Base-by-base conservation (phyloP, 2,888 invertebrate genomes). In the Petrophora chlorosata region DNA sequence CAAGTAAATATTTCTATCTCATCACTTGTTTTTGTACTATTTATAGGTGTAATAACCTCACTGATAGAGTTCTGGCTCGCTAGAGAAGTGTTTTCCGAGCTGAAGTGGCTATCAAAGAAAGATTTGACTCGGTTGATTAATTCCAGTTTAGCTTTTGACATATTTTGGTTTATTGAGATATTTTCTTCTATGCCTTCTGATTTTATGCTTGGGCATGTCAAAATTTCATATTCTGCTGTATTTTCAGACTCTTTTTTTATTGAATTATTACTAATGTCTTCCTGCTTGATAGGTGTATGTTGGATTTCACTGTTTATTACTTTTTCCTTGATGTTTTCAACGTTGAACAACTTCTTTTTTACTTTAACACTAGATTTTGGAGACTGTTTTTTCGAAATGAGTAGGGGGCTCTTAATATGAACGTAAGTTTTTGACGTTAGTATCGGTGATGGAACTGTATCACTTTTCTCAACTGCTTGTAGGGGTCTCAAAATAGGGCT, bases 41-140 rank as follows among this genome's bases (percentile, higher is more conserved):
- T 66, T 50, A 67, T 76, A 3, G 79, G 79, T 10, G 85, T 78
- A 3, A 65, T 60, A 7, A 69, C 68, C 1, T 85, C 82, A 54
- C 76, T 82, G 38, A 89, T 88, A 1, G 82, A 75, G 23, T 76
- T 63, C 47, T 83, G 82, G 0, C 81, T 77, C 16, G 75, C 64
- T 47, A 81, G 80, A 0, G 86, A 82, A 25, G 67, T 54, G 23
- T 56, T 75, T 30, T 79, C 76, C 0, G 85, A 81, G 34, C 78
- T 80, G 14, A 87, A 86, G 49, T 85, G 64, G 38, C 65, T 81
- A 9, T 85, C 74, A 39, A 89, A 87, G 58, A 73, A 89, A 25
- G 70, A 67, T 63, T 76, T 82, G 0, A 82, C 75, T 53, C 69
- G 79, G n/a, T 70, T 73, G 1, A 65, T 63, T 33, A 83, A 53